Conservation (phyloP, 92 coral and sea anemone species). For the Palythoa heliodiscus region DNA sequence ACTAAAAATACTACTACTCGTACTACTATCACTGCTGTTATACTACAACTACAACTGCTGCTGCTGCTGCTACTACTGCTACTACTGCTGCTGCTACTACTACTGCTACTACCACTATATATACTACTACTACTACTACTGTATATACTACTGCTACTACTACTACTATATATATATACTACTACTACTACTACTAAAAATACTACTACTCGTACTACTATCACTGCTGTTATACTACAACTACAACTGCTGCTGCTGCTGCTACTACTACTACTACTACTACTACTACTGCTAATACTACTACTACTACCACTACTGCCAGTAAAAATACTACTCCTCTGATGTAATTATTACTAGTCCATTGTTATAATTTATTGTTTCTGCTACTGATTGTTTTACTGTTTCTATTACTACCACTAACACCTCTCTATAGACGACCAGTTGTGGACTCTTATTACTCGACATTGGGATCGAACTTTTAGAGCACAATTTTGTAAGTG, state of each 20-base stretch:
- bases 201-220: background rate
- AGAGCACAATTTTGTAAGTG: constrained; percentile 31
- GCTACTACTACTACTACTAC: background rate
- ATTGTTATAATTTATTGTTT: background rate
- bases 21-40: no score
- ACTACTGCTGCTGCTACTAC: no score
- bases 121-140: background rate
- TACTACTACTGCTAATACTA: background rate
- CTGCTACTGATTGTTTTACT: background rate
- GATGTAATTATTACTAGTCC: background rate
- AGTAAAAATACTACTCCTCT: background rate
- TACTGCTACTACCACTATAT: no score
- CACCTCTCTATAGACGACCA: constrained; percentile 30
- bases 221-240: background rate
- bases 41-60: no score
- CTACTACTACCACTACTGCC: background rate
- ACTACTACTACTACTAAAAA: background rate
- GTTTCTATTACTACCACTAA: background rate
- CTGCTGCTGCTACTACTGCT: no score
- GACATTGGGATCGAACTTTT: constrained; percentile 34
- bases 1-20: no score
- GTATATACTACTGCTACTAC: background rate
- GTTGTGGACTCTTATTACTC: constrained; percentile 36
- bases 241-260: background rate
- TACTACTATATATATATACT: background rate